Evolutionary conservation across 2,888 invertebrate genomes (phyloP), one percentile per base, ranked within the genome.

Genomic region (Poecilus cupreus): DNA sequence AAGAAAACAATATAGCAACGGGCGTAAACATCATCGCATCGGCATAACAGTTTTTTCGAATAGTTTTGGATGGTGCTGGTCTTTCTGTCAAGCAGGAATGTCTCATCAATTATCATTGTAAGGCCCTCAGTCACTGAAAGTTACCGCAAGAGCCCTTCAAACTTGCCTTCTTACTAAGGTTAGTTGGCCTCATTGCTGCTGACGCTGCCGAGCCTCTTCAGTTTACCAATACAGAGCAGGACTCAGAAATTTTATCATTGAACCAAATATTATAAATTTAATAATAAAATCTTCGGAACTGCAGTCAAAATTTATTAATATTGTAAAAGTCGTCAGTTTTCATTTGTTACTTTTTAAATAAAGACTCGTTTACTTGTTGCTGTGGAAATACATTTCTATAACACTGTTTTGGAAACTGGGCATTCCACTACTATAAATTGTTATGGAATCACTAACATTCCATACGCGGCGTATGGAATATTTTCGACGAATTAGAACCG

Each of bases 91-190:
- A n/a, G n/a, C n/a, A 54, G 24, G 26, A 20, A 60, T n/a, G 24
- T 24, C 26, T 60, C 60, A 60, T 60, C 60, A 60, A 60, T 60
- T 60, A 60, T 60, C 60, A 22, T 11, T 24, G 60, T 26, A 60
- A 60, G 60, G 24, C 5, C 60, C n/a, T 60, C 26, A 10, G 60
- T 43, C 43, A 43, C 43, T 43, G 43, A 43, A 60, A 60, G 24
- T 60, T 60, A 18, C 26, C 26, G n/a, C 1, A 11, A 60, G 60
- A 22, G 26, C 24, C 11, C 60, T 60, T 60, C 60, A 60, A 60
- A 60, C 60, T 54, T 54, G 54, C 10, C 54, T 60, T 60, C 60
- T 60, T 43, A 32, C 43, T 60, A 4, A 24, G 60, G 26, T n/a
- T 57, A 60, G 60, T 60, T 26, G 60, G 60, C 60, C 26, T 60